A percentile compares a stretch with the other conserved stretches of the same genome.
phyloP scores from a whole-genome alignment of 2,113 vertebrate genomes.

The Otocyon megalotis region DNA sequence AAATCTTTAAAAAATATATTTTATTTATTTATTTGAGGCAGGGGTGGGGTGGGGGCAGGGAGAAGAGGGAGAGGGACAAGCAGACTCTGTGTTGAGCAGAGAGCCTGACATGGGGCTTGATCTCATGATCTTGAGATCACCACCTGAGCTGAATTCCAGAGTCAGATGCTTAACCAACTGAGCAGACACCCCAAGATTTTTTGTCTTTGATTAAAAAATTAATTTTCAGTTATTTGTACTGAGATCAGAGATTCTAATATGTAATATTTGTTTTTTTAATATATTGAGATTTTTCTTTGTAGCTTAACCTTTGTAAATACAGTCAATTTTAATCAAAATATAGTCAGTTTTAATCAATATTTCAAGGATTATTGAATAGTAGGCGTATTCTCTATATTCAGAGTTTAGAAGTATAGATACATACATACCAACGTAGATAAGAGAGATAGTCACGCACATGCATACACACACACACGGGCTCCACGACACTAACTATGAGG shows the following conservation, averaged over 20 bases:
- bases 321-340: neutral
- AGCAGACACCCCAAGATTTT: neutral
- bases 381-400: neutral
- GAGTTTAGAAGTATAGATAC: neutral
- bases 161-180: neutral
- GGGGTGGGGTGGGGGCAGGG: neutral
- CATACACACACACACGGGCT: neutral
- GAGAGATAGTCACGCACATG: neutral
- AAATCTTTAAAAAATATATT: neutral
- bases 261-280: neutral
- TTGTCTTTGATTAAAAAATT: neutral
- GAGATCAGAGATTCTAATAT: slow-evolving; percentile 1
- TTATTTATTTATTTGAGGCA: neutral
- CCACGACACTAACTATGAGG: neutral
- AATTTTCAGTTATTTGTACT: neutral
- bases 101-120: neutral
- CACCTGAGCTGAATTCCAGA: neutral
- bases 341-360: neutral
- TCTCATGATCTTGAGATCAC: neutral
- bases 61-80: neutral
- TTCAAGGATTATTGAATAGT: neutral
- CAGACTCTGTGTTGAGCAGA: neutral
- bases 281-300: slow-evolving; percentile 8
- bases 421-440: too few species aligned
- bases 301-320: neutral